Evolutionary conservation across 1,140 invertebrate species (phyloP).

Genomic region (Acyrthosiphon pisum): DNA sequence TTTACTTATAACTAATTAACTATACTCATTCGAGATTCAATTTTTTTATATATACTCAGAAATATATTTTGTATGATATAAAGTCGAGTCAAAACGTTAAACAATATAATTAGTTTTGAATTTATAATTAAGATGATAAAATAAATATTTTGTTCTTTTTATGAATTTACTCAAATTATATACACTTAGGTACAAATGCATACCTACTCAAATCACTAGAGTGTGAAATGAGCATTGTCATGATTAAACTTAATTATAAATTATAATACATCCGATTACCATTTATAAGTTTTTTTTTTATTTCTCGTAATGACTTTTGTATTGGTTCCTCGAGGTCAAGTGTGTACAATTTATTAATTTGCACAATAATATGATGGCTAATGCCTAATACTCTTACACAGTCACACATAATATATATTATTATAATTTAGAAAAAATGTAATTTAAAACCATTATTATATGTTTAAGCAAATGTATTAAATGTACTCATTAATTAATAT

Average conservation of each 20-base stretch:
- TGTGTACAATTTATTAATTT: neutral
- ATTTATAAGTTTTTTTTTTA: neutral
- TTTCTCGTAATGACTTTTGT: neutral
- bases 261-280: neutral
- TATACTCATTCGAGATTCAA: too few species aligned
- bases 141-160: too few species aligned
- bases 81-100: neutral
- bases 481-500: neutral
- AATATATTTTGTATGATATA: neutral
- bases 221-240: constrained; percentile 30
- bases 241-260: constrained; percentile 18
- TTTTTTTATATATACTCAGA: too few species aligned
- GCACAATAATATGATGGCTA: neutral
- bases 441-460: neutral
- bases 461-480: neutral
- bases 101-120: neutral
- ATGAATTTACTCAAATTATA: neutral
- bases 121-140: neutral
- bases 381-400: neutral
- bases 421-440: neutral
- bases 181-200: neutral
- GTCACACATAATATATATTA: neutral
- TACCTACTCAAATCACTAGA: neutral
- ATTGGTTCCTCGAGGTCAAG: neutral
- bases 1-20: too few species aligned